These are phyloP conservation scores for Ageneiosus marmoratus DNA, from an alignment of 2,113 vertebrate genomes.

Conservation along the genomic window DNA sequence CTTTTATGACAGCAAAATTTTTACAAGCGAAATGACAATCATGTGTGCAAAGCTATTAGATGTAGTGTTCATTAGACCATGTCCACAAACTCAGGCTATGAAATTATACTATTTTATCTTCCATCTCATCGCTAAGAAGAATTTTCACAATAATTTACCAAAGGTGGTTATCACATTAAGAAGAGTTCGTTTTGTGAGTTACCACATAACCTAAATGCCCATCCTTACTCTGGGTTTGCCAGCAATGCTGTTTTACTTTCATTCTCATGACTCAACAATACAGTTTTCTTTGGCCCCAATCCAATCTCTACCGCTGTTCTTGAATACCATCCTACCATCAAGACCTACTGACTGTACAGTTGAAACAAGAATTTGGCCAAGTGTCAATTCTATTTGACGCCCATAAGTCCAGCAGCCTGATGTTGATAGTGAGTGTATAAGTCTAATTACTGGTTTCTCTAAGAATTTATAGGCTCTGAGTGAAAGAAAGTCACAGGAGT, in stretches of 20 bases:
- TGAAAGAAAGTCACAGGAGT: not conserved
- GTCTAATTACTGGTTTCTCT: not conserved
- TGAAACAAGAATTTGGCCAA: not conserved
- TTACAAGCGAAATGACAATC: not conserved
- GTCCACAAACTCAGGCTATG: not conserved
- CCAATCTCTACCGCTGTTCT: not conserved
- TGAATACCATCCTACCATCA: not conserved
- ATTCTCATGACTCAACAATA: not conserved
- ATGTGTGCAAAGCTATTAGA: not conserved
- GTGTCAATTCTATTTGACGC: not conserved
- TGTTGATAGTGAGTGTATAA: not conserved
- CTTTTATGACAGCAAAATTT: not conserved
- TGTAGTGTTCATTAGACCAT: too few relatives aligned
- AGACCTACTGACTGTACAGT: not conserved
- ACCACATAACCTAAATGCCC: not conserved
- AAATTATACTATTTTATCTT: not conserved
- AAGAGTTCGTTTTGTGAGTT: not conserved
- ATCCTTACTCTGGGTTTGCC: not conserved
- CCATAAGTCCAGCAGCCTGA: not conserved
- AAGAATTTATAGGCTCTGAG: not conserved
- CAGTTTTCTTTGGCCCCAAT: not conserved
- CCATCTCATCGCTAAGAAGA: too few relatives aligned
- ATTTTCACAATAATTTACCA: too few relatives aligned
- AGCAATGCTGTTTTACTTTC: not conserved
- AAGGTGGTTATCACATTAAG: not conserved